A percentile compares a stretch with the other conserved stretches of the same genome.
phyloP scores from a whole-genome alignment of 2,113 vertebrate genomes.

The Sialia sialis region DNA sequence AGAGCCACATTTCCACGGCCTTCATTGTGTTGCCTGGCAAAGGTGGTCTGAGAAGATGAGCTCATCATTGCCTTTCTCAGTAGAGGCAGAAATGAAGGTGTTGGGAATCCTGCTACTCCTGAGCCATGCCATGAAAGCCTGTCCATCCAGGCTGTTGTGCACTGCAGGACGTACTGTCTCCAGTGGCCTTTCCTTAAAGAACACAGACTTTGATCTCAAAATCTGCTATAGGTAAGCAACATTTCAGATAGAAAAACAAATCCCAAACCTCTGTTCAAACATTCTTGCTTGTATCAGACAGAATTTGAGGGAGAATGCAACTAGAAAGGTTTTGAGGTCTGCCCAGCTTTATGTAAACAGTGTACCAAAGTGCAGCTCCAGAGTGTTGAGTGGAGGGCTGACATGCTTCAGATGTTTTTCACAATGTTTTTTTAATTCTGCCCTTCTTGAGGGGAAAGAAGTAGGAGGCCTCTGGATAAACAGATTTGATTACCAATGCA shows the following conservation, averaged over 20 bases:
- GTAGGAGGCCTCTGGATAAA: background rate
- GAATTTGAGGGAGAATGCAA: background rate
- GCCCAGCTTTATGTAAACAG: background rate
- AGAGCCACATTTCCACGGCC: background rate
- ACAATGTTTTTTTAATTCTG: conserved; percentile 11
- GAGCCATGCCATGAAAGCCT: background rate
- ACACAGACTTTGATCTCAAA: background rate
- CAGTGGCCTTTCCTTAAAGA: background rate
- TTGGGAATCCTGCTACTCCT: background rate
- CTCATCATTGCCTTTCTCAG: background rate
- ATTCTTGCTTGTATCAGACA: background rate
- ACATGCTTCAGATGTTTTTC: background rate
- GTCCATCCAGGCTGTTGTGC: background rate
- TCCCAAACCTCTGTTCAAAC: background rate
- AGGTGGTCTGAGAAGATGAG: background rate
- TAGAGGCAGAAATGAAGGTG: background rate
- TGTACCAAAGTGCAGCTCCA: background rate
- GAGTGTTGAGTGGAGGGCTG: background rate
- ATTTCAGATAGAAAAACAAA: background rate
- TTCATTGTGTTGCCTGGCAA: background rate
- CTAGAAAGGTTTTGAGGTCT: background rate
- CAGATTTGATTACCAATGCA: background rate
- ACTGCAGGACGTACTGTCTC: background rate
- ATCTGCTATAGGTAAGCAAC: background rate
- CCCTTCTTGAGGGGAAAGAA: background rate